Base-by-base conservation (phyloP, 35 echinoderm and acorn worm species). In the Stichopus chloronotus region DNA sequence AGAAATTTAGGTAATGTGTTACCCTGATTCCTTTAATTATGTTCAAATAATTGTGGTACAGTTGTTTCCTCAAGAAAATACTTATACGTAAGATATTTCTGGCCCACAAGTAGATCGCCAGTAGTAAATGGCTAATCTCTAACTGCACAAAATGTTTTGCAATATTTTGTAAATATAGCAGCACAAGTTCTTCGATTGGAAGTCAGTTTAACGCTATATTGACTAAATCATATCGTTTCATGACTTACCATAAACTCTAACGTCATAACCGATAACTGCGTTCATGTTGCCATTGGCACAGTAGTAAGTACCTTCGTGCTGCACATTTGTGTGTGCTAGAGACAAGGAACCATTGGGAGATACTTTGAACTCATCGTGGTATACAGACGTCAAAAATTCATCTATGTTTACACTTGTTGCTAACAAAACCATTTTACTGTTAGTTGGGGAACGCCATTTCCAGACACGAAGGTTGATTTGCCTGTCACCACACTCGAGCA, bases 271-370 rank as follows among this genome's bases (percentile, higher is more conserved):
- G 13, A 81, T 55, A 30, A 81, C 25, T 13, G 23, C 9, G 6
- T 81, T 30, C 78, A 4, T 81, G 53, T 53, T 81, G 17, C 23
- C 23, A 55, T 53, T 52, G 11, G 78, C 7, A 81, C 78, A 81
- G 78, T 81, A 81, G 78, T 81, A 81, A 81, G 4, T 81, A 81
- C 78, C 78, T 22, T 81, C 78, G 78, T 30, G 24, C 16, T 52
- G 52, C 52, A 52, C 6, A 13, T 81, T 9, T 4, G 53, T 19
- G 10, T 52, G 8, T 12, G 16, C 14, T 20, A 52, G 23, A 6
- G 53, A 52, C 5, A 81, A 52, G 17, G 78, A 81, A 43, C 30
- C 30, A 0, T 74, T 21, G 7, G 69, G 19, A 19, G 12, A 20
- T n/a, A 74, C 7, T 19, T 20, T 74, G 22, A 14, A 74, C 22